Evolutionary conservation across 1,140 invertebrate genomes (phyloP), one percentile per base, ranked within the genome.

Genomic region (Drosophila guanche): DNA sequence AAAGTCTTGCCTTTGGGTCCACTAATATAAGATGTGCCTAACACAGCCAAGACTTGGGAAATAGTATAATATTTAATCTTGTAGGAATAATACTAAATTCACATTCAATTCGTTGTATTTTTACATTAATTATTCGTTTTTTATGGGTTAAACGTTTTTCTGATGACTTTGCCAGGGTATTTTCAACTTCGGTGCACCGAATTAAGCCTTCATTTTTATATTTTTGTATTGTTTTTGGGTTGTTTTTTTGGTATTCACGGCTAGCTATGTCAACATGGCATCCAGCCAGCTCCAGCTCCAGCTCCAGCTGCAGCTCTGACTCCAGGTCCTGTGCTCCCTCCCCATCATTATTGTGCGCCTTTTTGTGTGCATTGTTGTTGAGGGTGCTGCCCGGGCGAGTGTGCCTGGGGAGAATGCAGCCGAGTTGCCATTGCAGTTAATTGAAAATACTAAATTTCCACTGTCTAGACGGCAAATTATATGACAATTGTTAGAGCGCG

Each of bases 381-480:
- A 23, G 58, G 51, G 27, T 52, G 22, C 29, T 14, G 23, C 12
- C 16, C 16, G n/a, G 61, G 41, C 40, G 20, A 29, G 62, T 29
- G 47, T 20, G 16, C 16, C 16, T 20, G 60, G 48, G 25, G 45
- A 23, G 40, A 20, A 25, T 52, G 58, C 43, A 62, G 73, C 53
- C 43, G 54, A 53, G 70, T 76, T 69, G 83, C 66, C 62, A 76
- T 75, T 86, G 83, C 84, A 90, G 89, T 90, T 90, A 90, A 90
- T 90, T 90, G 89, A 90, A 90, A 90, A 90, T 90, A 90, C 89
- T 90, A 90, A 90, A 90, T 90, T 90, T 90, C 65, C 78, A 81
- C 81, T 78, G 89, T 90, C 89, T 90, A 90, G 89, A 90, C 89
- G 85, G 89, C 79, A 90, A 90, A 90, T 90, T 90, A 90, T 90